These are phyloP conservation scores for Eidolon helvum DNA, from an alignment of 2,113 vertebrate genomes.

Conservation along the genomic window DNA sequence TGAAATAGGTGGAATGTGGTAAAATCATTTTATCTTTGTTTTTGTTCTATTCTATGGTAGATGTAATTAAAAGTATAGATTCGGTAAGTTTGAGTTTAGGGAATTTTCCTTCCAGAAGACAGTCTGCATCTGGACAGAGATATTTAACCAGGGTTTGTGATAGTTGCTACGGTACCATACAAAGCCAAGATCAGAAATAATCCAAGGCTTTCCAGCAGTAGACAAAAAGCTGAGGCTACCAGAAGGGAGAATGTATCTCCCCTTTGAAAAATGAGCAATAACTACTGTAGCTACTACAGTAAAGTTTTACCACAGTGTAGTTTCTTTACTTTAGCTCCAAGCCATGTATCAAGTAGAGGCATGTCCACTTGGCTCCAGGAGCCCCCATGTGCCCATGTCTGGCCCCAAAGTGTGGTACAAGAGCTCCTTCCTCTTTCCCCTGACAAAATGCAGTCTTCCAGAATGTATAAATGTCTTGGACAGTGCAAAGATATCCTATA, in stretches of 20 bases:
- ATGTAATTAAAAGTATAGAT: neutral
- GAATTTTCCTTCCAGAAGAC: constrained; percentile 13
- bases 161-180: neutral
- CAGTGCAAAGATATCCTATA: neutral
- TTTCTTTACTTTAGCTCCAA: neutral
- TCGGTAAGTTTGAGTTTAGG: neutral
- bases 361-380: neutral
- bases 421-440: neutral
- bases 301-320: neutral
- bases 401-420: neutral
- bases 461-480: neutral
- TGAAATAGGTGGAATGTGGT: neutral
- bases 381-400: fast-evolving
- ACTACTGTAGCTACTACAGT: neutral
- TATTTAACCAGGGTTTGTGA: neutral
- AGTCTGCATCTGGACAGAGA: neutral
- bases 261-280: neutral
- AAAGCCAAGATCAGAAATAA: neutral
- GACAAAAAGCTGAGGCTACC: neutral
- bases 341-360: too few species aligned
- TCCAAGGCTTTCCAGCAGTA: neutral
- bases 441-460: neutral
- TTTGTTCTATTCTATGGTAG: neutral
- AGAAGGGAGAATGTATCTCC: neutral
- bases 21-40: neutral